A percentile compares a stretch with the other conserved stretches of the same genome.
These are phyloP conservation scores for Haemorhous mexicanus DNA, from an alignment of 2,113 vertebrate species.

Conservation along the genomic window DNA sequence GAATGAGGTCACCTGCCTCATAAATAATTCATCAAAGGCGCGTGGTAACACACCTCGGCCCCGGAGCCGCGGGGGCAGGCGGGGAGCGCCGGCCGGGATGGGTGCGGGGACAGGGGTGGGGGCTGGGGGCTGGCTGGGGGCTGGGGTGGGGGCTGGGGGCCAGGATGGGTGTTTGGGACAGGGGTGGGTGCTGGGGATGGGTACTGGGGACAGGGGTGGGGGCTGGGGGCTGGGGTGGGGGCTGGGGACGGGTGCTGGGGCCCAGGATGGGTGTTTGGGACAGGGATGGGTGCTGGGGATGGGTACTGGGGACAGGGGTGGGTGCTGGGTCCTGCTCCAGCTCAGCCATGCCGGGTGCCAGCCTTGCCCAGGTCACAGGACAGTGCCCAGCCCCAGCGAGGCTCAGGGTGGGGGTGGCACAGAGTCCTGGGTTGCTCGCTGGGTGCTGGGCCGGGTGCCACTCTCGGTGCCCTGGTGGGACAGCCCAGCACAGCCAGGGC, in stretches of 20 bases:
- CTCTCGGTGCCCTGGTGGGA: rapidly evolving
- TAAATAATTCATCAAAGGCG: constrained; percentile 23
- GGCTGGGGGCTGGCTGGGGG: too few relatives aligned
- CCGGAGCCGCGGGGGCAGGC: not conserved
- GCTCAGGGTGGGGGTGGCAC: not conserved
- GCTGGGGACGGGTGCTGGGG: not conserved
- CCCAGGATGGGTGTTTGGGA: not conserved
- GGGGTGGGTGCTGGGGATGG: too few relatives aligned
- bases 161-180: not conserved
- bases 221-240: too few relatives aligned
- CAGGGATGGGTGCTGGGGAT: not conserved
- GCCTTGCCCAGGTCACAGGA: not conserved
- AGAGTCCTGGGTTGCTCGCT: rapidly evolving
- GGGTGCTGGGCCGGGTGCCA: not conserved
- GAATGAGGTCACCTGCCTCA: constrained; percentile 69
- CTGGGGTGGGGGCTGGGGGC: too few relatives aligned
- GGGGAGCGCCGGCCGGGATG: not conserved
- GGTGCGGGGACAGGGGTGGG: too few relatives aligned
- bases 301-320: not conserved
- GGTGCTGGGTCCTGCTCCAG: too few relatives aligned
- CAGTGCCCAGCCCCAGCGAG: not conserved
- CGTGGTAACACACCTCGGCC: not conserved
- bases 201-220: not conserved
- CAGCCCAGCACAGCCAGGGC: rapidly evolving
- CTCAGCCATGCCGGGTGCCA: not conserved